phyloP scores from a whole-genome alignment of 64 coral and sea anemone genomes.

The Hydrozoanthus tunicans region DNA sequence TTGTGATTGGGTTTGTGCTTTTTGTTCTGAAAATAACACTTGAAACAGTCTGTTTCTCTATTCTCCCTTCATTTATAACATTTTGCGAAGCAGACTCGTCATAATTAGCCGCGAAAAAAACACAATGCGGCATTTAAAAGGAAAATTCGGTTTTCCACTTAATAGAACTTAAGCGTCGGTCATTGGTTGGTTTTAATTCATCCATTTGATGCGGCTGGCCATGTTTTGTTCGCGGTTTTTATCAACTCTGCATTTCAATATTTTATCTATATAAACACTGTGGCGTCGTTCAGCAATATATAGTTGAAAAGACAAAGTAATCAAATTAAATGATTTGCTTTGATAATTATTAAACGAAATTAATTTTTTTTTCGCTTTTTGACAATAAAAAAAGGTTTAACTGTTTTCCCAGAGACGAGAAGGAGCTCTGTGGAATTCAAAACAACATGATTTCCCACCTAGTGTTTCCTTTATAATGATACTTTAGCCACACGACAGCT shows the following conservation, averaged over 20 bases:
- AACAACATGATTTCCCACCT: background rate
- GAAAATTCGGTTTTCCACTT: background rate
- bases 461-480: background rate
- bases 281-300: background rate
- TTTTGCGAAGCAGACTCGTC: background rate
- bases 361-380: background rate
- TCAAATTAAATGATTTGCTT: background rate
- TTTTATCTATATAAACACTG: background rate
- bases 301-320: background rate
- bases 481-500: background rate
- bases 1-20: too few relatives aligned
- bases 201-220: background rate
- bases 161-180: background rate
- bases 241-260: background rate
- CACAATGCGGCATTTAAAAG: background rate
- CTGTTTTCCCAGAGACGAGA: background rate
- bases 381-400: background rate
- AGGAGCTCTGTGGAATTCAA: conserved; percentile 2
- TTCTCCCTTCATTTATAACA: background rate
- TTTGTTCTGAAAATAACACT: too few relatives aligned
- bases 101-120: background rate
- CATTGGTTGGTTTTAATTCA: background rate
- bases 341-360: background rate
- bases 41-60: too few relatives aligned
- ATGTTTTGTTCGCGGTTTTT: background rate